These are phyloP conservation scores for Apamea monoglypha DNA, from an alignment of 2,888 invertebrate species.

Conservation along the genomic window DNA sequence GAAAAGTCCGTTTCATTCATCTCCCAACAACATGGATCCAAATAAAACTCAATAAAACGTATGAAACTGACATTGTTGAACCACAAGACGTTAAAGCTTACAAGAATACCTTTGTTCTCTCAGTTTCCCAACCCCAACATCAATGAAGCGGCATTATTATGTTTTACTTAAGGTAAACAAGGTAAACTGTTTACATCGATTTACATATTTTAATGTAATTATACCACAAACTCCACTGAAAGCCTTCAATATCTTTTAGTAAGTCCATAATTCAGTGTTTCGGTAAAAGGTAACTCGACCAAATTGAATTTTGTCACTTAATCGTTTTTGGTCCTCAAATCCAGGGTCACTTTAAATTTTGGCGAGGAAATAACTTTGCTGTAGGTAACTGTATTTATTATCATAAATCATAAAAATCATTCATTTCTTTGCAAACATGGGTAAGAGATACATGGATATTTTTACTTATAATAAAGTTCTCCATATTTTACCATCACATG, in stretches of 20 bases:
- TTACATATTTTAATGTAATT: constrained; percentile 62
- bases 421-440: no score
- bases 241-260: constrained; percentile 54
- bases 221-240: constrained; percentile 52
- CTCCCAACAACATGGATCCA: background rate
- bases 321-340: constrained; percentile 49
- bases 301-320: constrained; percentile 57
- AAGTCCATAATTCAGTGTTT: constrained; percentile 54
- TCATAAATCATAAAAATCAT: no score
- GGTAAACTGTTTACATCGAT: constrained; percentile 55
- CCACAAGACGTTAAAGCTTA: background rate
- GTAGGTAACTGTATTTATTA: constrained; percentile 18
- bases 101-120: constrained; percentile 20
- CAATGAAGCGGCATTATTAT: constrained; percentile 36
- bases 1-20: no score
- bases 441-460: no score
- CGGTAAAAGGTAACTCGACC: constrained; percentile 38
- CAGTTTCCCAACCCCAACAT: constrained; percentile 19
- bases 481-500: no score
- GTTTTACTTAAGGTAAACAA: constrained; percentile 35
- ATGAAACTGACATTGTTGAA: background rate
- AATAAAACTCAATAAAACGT: background rate
- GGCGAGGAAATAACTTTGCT: constrained; percentile 22
- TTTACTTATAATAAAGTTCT: no score
- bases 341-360: constrained; percentile 50